Base-by-base conservation (phyloP, 1,140 invertebrate species). In the Thaumatotibia leucotreta region DNA sequence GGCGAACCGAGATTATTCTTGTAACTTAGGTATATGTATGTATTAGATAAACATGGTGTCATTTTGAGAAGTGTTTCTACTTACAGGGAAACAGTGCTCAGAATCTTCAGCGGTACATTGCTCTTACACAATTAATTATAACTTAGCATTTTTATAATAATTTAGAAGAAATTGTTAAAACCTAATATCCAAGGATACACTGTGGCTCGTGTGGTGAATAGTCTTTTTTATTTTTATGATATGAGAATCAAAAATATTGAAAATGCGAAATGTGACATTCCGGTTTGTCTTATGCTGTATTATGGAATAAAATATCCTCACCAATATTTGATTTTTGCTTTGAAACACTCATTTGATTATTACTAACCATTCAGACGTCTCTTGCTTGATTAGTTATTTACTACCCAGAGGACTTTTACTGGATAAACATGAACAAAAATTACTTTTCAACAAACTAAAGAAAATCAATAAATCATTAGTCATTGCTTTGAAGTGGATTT, bases 271-370 rank as follows among this genome's bases (percentile, higher is more conserved):
- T 91, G 91, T 91, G 89, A 92, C 91, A 92, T 92, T 92, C 91
- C 91, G 91, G 89, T 92, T 92, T 92, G 88, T 92, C 90, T 92
- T 91, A 75, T 89, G 90, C 91, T 92, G 91, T 91, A 91, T 91
- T 92, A 92, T 91, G 91, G 90, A 92, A 92, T 92, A 92, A 92
- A 92, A 88, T 92, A 92, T 92, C 91, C 91, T 91, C 89, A 91
- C 86, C 78, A 86, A 91, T 68, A 66, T 80, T 81, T 72, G 78
- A 82, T 83, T 86, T 86, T 84, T 79, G 81, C 72, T 70, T 80
- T 80, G 52, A 67, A 68, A 68, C 61, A 52, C 64, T 39, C 66
- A 65, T 61, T 71, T 63, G 63, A 65, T 65, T 68, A 63, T 33
- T 35, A 24, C 31, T 58, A 45, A 45, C 39, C 39, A 45, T 17